Conservation (phyloP, 2,797 vertebrate genomes). For the Taeniopygia guttata region DNA sequence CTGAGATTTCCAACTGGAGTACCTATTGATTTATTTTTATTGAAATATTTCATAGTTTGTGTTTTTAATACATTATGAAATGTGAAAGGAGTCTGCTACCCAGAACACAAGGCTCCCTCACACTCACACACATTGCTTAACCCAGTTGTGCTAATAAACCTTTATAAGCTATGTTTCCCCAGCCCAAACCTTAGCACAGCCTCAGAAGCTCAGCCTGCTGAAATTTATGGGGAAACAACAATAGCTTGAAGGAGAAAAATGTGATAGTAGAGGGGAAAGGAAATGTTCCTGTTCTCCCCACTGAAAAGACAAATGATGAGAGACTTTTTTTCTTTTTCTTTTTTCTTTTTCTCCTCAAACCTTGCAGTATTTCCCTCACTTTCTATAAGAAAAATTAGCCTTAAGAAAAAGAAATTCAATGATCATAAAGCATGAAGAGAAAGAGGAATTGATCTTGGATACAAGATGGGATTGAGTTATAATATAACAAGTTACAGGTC, state of each 20-base stretch:
- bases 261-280: not conserved
- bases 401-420: slow-evolving; percentile 60
- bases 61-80: slow-evolving; percentile 58
- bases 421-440: slow-evolving; percentile 61
- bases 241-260: slow-evolving; percentile 61
- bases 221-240: slow-evolving; percentile 67
- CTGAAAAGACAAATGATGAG: slow-evolving; percentile 50
- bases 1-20: slow-evolving; percentile 61
- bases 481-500: slow-evolving; percentile 62
- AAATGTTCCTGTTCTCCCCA: slow-evolving; percentile 17
- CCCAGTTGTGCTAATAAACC: slow-evolving; percentile 71
- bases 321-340: not conserved
- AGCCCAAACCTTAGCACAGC: slow-evolving; percentile 32
- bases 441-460: slow-evolving; percentile 64
- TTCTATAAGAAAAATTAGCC: slow-evolving; percentile 63
- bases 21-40: slow-evolving; percentile 62
- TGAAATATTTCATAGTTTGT: slow-evolving; percentile 45
- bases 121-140: slow-evolving; percentile 60
- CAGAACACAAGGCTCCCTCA: slow-evolving; percentile 39
- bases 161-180: slow-evolving; percentile 58
- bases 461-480: slow-evolving; percentile 67
- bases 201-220: slow-evolving; percentile 57
- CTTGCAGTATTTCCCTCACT: not conserved
- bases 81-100: slow-evolving; percentile 41
- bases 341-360: not conserved